These are phyloP conservation scores for Elachura formosa DNA, from an alignment of 2,113 vertebrate species.

Conservation along the genomic window DNA sequence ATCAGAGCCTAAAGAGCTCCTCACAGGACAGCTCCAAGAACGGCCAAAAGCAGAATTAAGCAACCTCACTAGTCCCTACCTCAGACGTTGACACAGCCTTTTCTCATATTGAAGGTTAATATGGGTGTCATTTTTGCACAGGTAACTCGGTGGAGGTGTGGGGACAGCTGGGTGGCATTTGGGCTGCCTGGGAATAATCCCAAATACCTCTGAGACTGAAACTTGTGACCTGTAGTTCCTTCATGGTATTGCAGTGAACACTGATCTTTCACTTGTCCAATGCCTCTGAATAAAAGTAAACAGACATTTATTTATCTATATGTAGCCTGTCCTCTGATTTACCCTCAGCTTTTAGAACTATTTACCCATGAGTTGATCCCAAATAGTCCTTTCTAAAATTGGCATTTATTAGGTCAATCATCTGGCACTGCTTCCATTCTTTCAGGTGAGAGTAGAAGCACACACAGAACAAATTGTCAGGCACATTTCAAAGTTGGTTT, in stretches of 20 bases:
- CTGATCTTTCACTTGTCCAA: not conserved
- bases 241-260: not conserved
- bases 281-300: not conserved
- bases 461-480: not conserved
- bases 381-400: not conserved
- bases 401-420: not conserved
- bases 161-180: not conserved
- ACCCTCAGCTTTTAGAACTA: not conserved
- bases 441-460: not conserved
- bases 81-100: not conserved
- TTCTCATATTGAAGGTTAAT: accelerated
- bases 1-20: not conserved
- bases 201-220: not conserved
- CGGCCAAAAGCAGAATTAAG: not conserved
- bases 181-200: not conserved
- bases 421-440: not conserved
- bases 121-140: not conserved
- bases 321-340: not conserved
- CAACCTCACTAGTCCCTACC: not conserved
- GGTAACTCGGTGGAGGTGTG: not conserved
- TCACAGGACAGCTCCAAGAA: not conserved
- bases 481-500: not conserved
- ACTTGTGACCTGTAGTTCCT: not conserved
- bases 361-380: not conserved
- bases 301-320: not conserved